A percentile compares a stretch with the other conserved stretches of the same genome.
Evolutionary conservation across 2,888 invertebrate genomes (phyloP).

Genomic region (Tanypteryx hageni): DNA sequence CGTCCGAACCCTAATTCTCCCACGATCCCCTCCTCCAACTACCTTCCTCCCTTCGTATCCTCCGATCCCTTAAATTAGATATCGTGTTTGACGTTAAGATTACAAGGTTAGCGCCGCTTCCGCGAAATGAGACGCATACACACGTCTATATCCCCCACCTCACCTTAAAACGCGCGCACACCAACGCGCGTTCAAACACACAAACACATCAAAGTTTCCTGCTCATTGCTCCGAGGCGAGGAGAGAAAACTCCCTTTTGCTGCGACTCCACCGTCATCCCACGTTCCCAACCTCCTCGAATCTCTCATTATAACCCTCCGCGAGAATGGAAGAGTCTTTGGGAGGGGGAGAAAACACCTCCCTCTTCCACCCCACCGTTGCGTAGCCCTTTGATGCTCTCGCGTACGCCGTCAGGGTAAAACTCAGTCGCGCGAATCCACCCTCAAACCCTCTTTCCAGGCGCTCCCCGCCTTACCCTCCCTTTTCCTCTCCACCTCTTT

Average conservation of each 20-base stretch:
- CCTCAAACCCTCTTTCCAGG: too few relatives aligned
- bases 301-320: too few relatives aligned
- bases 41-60: not conserved
- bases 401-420: too few relatives aligned
- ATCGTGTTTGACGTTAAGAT: constrained; percentile 47
- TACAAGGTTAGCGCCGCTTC: constrained; percentile 32
- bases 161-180: not conserved
- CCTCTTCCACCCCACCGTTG: too few relatives aligned
- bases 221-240: not conserved
- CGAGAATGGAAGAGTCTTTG: too few relatives aligned
- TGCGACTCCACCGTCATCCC: not conserved
- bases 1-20: too few relatives aligned
- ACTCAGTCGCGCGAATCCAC: too few relatives aligned
- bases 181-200: not conserved
- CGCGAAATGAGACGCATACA: not conserved
- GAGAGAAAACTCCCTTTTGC: not conserved
- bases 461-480: not conserved
- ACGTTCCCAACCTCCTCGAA: too few relatives aligned
- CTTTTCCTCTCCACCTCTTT: not conserved
- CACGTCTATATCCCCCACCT: not conserved
- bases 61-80: constrained; percentile 35
- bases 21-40: too few relatives aligned
- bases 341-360: too few relatives aligned
- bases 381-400: too few relatives aligned
- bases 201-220: constrained; percentile 24